These are phyloP conservation scores for Limnephilus marmoratus DNA, from an alignment of 2,888 invertebrate species.

Conservation along the genomic window DNA sequence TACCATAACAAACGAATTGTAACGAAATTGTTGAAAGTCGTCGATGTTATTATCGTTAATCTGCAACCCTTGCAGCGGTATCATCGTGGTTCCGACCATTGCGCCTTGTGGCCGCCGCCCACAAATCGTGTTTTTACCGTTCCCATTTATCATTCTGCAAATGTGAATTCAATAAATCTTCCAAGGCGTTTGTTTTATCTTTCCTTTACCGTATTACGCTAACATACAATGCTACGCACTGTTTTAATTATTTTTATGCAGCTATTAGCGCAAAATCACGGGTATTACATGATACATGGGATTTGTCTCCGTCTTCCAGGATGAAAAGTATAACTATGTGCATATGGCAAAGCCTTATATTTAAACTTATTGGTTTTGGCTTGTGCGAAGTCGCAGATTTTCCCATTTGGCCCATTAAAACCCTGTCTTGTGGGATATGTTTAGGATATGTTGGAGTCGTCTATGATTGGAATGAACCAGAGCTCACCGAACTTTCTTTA, in stretches of 20 bases:
- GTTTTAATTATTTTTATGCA: neutral
- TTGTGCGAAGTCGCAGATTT: too few relatives aligned
- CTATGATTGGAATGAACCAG: too few relatives aligned
- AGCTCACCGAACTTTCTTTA: too few relatives aligned
- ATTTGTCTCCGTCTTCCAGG: too few relatives aligned
- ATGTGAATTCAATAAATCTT: slow-evolving; percentile 62
- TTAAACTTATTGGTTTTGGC: too few relatives aligned
- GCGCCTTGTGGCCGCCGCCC: slow-evolving; percentile 41
- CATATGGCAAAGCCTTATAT: too few relatives aligned
- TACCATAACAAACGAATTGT: neutral
- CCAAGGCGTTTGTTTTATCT: slow-evolving; percentile 56
- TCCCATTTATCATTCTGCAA: slow-evolving; percentile 59
- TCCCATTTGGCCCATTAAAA: too few relatives aligned
- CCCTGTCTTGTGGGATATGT: too few relatives aligned
- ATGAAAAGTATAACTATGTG: too few relatives aligned
- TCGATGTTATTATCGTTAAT: neutral
- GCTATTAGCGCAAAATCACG: too few relatives aligned
- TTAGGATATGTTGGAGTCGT: too few relatives aligned
- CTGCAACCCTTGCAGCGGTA: neutral
- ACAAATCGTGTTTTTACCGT: slow-evolving; percentile 53
- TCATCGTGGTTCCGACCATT: neutral
- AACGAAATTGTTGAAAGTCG: neutral
- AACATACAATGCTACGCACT: slow-evolving; percentile 8
- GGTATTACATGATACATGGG: too few relatives aligned
- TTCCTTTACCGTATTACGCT: slow-evolving; percentile 47